Percentiles rank a stretch among this genome's conserved stretches.
Evolutionary conservation across 2,113 vertebrate genomes (phyloP).

Genomic region (Macquaria ambigua): DNA sequence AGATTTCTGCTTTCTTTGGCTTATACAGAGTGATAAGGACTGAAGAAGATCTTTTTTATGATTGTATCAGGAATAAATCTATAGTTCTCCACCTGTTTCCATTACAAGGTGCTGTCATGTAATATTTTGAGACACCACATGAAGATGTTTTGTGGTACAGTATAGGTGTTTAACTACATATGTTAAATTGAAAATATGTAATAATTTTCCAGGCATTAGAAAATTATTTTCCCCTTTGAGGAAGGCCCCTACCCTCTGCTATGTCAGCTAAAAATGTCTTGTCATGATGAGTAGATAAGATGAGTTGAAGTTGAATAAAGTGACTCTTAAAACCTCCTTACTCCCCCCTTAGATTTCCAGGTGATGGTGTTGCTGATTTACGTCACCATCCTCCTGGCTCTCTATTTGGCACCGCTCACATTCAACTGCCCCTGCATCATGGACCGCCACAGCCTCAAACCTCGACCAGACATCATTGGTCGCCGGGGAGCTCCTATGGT

Average conservation of each 20-base stretch:
- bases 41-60: neutral
- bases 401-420: slow-evolving; percentile 91
- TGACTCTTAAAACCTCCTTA: no score
- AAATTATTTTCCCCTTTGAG: neutral
- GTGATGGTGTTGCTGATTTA: slow-evolving; percentile 87
- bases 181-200: neutral
- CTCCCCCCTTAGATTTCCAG: slow-evolving; percentile 87
- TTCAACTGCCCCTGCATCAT: slow-evolving; percentile 97
- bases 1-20: neutral
- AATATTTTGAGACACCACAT: neutral
- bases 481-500: slow-evolving; percentile 95
- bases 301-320: neutral
- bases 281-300: neutral
- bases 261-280: neutral
- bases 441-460: slow-evolving; percentile 88
- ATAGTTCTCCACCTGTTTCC: neutral
- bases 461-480: slow-evolving; percentile 90
- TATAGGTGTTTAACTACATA: neutral
- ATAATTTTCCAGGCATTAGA: neutral
- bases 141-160: neutral
- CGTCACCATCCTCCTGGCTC: slow-evolving; percentile 84
- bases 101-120: neutral
- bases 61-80: neutral
- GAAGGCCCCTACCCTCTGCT: neutral
- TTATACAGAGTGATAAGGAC: neutral